phyloP scores from a whole-genome alignment of 2,797 vertebrate genomes.

The Acipenser ruthenus region DNA sequence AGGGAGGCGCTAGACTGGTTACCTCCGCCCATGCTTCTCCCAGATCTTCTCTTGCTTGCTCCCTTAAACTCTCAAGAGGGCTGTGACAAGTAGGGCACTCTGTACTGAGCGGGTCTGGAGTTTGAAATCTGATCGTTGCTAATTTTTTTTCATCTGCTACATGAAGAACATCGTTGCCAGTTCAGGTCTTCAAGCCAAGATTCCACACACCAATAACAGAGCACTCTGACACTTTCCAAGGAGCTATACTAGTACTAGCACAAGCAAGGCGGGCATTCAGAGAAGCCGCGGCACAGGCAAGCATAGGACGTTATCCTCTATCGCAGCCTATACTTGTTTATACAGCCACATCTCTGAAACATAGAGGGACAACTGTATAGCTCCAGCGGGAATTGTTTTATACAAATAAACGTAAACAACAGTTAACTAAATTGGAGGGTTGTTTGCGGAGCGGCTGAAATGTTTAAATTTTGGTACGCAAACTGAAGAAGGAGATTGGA shows the following conservation, averaged over 20 bases:
- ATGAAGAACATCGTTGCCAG: slow-evolving; percentile 21
- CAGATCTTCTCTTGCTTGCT: slow-evolving; percentile 22
- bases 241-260: slow-evolving; percentile 25
- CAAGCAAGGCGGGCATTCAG: slow-evolving; percentile 37
- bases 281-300: too few relatives aligned
- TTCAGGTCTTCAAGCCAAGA: slow-evolving; percentile 34
- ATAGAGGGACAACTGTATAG: too few relatives aligned
- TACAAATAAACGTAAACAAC: too few relatives aligned
- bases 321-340: too few relatives aligned
- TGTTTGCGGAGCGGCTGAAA: too few relatives aligned
- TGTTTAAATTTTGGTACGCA: too few relatives aligned
- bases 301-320: too few relatives aligned
- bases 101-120: slow-evolving; percentile 30
- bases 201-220: slow-evolving; percentile 30
- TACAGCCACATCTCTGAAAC: too few relatives aligned
- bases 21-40: slow-evolving; percentile 17
- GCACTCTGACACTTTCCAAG: slow-evolving; percentile 32
- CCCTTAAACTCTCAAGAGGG: slow-evolving; percentile 37
- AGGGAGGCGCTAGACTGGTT: slow-evolving; percentile 35
- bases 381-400: too few relatives aligned
- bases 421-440: too few relatives aligned
- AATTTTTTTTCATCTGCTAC: slow-evolving; percentile 11
- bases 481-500: too few relatives aligned
- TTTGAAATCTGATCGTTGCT: slow-evolving; percentile 43
- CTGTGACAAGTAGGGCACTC: slow-evolving; percentile 37